Evolutionary conservation across 2,113 vertebrate genomes (phyloP), one percentile per base, ranked within the genome.

Genomic region (Lepus europaeus): DNA sequence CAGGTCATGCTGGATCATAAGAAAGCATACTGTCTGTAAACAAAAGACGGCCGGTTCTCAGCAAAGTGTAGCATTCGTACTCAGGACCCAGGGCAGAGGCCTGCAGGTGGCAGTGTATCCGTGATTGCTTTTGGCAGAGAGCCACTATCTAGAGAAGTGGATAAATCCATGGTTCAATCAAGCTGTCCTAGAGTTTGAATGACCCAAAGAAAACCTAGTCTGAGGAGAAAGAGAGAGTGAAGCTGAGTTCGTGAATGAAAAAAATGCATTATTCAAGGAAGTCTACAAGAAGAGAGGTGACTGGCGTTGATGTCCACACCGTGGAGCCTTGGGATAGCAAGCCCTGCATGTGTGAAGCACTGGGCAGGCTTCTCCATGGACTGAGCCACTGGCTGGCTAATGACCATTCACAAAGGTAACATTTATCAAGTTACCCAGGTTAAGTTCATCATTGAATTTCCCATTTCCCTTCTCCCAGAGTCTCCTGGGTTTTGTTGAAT

Each of bases 401-500:
- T 89, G 95, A 91, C 86, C 88, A 87, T 84, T 95, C 95, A 56
- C 94, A 1, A 0, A 96, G 81, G 90, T 61, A 93, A 92, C 87
- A 86, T 97, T 97, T 86, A 96, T 96, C 98, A 97, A 87, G 96
- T 88, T 96, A 83, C 96, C 85, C 90, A 95, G 90, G 97, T 97
- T 97, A 98, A 95, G 92, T 96, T 97, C 97, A 96, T 97, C 96
- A 77, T 96, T 98, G 97, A 97, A 97, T 94, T 94, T 97, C 96
- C 88, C 89, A 87, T 97, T 95, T 97, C 91, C 73, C 97, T 96
- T 86, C 95, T 96, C 91, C 53, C 10, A 13, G 51, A 45, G 83
- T 96, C 97, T 96, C 98, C 0, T 0, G 96, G 96, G 98, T 94
- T 98, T 97, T 97, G 89, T 98, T 97, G 97, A 97, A 97, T 96